Percentiles rank a stretch among this genome's conserved stretches.
Evolutionary conservation across 2,797 vertebrate species (phyloP).

Genomic region (Bradypus variegatus): DNA sequence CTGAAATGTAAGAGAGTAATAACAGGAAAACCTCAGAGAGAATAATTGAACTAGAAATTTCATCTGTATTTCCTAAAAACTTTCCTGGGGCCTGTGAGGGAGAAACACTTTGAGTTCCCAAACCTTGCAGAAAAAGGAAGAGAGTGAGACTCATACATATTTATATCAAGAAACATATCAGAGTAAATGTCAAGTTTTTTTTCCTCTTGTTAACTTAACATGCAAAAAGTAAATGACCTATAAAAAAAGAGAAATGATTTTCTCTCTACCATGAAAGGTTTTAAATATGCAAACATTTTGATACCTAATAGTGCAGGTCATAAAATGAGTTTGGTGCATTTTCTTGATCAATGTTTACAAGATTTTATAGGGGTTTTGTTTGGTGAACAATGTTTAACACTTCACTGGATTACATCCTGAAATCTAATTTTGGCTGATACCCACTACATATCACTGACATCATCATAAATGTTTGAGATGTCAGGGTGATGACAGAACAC

Average conservation of each 20-base stretch:
- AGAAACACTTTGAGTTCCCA: not conserved
- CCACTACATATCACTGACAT: accelerated
- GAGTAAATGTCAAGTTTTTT: conserved; percentile 45
- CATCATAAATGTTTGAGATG: not conserved
- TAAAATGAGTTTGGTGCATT: not conserved
- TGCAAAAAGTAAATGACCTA: conserved; percentile 44
- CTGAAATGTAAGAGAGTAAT: not conserved
- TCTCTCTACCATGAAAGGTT: not conserved
- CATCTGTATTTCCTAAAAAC: accelerated
- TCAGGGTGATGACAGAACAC: not conserved
- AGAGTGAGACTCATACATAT: not conserved
- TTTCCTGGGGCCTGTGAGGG: not conserved
- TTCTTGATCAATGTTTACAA: not conserved
- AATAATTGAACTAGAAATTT: not conserved
- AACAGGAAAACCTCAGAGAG: not conserved
- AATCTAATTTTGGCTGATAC: not conserved
- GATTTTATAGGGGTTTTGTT: not conserved
- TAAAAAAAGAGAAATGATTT: conserved; percentile 43
- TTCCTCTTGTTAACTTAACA: conserved; percentile 17
- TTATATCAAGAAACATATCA: conserved; percentile 20
- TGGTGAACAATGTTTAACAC: not conserved
- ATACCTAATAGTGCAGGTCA: not conserved
- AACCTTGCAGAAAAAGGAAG: not conserved
- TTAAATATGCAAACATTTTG: conserved; percentile 35
- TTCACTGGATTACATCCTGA: not conserved